Conservation (phyloP, 23 tunicate species). For the Halocynthia aurantium region DNA sequence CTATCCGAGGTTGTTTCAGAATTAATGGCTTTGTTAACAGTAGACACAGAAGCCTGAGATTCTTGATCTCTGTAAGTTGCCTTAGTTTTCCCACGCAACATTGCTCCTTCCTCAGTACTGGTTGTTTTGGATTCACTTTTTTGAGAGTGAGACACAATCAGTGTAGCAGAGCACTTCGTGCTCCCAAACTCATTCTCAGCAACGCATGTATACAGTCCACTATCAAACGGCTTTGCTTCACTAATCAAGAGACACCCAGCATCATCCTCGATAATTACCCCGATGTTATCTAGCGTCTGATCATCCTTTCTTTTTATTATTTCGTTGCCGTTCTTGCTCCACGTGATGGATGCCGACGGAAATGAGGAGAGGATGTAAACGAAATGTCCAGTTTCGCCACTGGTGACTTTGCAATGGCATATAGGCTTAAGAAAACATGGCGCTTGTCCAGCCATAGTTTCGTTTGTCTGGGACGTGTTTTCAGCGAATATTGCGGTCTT, state of each 20-base stretch:
- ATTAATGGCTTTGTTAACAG: neutral
- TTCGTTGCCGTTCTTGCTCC: constrained; percentile 55
- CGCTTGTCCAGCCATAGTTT: neutral
- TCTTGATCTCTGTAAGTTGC: neutral
- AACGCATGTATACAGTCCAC: constrained; percentile 79
- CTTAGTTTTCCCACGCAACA: neutral
- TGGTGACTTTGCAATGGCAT: constrained; percentile 45
- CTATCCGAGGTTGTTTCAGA: neutral
- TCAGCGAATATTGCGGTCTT: neutral
- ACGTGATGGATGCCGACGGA: constrained; percentile 31
- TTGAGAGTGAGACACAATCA: constrained; percentile 18
- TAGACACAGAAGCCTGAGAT: constrained; percentile 6
- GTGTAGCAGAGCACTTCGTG: constrained; percentile 56
- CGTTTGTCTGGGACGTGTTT: constrained; percentile 16
- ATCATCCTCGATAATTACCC: constrained; percentile 54
- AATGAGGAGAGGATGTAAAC: constrained; percentile 54
- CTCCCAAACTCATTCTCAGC: constrained; percentile 89
- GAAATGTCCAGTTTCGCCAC: constrained; percentile 82
- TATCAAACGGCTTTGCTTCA: constrained; percentile 36
- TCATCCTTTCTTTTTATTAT: constrained; percentile 9
- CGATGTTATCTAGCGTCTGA: constrained; percentile 45
- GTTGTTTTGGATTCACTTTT: neutral
- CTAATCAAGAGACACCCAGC: constrained; percentile 91
- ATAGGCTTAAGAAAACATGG: constrained; percentile 69
- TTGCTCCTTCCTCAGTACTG: neutral